Conservation (phyloP, 2,113 vertebrate species). For the Lepisosteus osseus region DNA sequence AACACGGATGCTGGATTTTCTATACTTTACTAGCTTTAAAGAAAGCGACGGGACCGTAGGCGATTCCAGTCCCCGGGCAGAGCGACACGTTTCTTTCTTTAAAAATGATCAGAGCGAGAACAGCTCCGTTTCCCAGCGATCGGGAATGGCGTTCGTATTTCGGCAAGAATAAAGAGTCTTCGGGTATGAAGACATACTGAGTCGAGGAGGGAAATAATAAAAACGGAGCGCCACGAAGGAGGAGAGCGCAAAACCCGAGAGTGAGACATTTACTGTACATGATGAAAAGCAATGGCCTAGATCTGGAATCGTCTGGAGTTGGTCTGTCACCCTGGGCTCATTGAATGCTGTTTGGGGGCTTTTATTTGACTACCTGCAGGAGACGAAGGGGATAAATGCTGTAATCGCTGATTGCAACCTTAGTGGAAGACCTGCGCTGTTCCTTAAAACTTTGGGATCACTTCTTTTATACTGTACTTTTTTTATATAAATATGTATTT, state of each 20-base stretch:
- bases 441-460: constrained; percentile 9
- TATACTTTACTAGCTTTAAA: background rate
- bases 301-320: constrained; percentile 46
- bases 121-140: constrained; percentile 19
- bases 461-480: background rate
- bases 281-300: constrained; percentile 42
- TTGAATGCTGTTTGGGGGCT: constrained; percentile 26
- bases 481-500: background rate
- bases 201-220: constrained; percentile 27
- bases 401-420: constrained; percentile 2
- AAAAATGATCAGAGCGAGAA: constrained; percentile 21
- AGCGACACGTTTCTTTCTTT: constrained; percentile 19
- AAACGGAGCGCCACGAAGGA: constrained; percentile 27
- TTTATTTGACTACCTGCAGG: constrained; percentile 8
- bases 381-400: background rate
- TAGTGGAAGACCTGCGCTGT: background rate
- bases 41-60: constrained; percentile 11
- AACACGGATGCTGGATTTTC: background rate
- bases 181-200: constrained; percentile 25
- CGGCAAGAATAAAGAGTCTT: constrained; percentile 25
- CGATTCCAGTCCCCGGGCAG: constrained; percentile 14
- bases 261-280: constrained; percentile 27
- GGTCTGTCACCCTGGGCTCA: constrained; percentile 37
- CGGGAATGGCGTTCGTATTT: constrained; percentile 33
- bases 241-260: constrained; percentile 30